Evolutionary conservation across 2,797 vertebrate genomes (phyloP), one percentile per base, ranked within the genome.

Genomic region (Myripristis murdjan): DNA sequence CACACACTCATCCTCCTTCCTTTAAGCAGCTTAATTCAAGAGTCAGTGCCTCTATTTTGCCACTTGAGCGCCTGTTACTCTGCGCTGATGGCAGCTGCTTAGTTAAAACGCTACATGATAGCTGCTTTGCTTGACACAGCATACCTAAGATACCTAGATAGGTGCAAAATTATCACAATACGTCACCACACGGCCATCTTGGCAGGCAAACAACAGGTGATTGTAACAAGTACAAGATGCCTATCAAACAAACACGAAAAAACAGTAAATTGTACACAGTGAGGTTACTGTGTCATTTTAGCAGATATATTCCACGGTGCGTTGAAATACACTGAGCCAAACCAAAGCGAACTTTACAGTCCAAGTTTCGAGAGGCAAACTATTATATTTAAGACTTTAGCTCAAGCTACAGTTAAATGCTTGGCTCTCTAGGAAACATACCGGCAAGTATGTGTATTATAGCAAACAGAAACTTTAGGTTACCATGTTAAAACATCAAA

Each of bases 181-280:
- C n/a, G 48, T 53, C 72, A 77, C 49, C 64, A 9, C 11, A 11
- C 58, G 37, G 58, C 26, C 54, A 28, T 74, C 57, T 85, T 80
- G 22, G 49, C 8, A 54, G 79, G 39, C 64, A 82, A 81, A 89
- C 84, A 83, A 75, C 79, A 84, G 79, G 72, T 80, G 70, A 81
- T 57, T 16, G 64, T 53, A 70, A 64, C 51, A 71, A 60, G 79
- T 35, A 70, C 77, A 65, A 51, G 43, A 49, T 9, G 35, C 0
- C 1, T 59, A 1, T 20, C 9, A 43, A 8, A 18, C 16, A 46
- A 46, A 5, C 43, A 43, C 24, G n/a, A 6, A 33, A 22, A 35
- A 0, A 22, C 0, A 8, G 2, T 22, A 5, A 11, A 37, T 7
- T 1, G 10, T 12, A 23, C 3, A 2, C 16, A n/a, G 0, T n/a